Percentiles rank a stretch among this genome's conserved stretches.
These are phyloP conservation scores for Brotogeris chrysoptera DNA, from an alignment of 2,797 vertebrate genomes.

Conservation along the genomic window DNA sequence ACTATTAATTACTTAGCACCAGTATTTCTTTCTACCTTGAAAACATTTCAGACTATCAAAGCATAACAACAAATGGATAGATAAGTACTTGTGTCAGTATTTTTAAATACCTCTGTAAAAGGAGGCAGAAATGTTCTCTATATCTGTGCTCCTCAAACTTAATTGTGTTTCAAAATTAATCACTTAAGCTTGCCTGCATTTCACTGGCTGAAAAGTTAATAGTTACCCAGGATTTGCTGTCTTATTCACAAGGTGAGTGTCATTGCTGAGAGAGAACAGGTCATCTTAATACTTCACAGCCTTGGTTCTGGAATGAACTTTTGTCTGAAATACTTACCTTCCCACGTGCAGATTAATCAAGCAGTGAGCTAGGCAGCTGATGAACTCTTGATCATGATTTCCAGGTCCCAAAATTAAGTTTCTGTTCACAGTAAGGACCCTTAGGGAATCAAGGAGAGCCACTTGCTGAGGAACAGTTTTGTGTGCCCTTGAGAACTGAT, in stretches of 20 bases:
- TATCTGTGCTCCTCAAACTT: not conserved
- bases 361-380: slow-evolving; percentile 95
- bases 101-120: not conserved
- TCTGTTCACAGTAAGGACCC: slow-evolving; percentile 94
- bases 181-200: not conserved
- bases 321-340: slow-evolving; percentile 80
- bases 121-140: not conserved
- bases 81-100: not conserved
- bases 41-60: not conserved
- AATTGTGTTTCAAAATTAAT: not conserved
- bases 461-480: slow-evolving; percentile 98
- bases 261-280: not conserved
- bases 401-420: slow-evolving; percentile 95
- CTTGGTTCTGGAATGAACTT: not conserved
- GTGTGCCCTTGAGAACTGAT: slow-evolving; percentile 95
- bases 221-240: not conserved
- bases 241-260: not conserved
- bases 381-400: slow-evolving; percentile 98
- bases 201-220: not conserved
- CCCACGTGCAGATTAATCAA: slow-evolving; percentile 93
- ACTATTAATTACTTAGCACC: not conserved
- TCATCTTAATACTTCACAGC: not conserved
- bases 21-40: not conserved
- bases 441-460: slow-evolving; percentile 90
- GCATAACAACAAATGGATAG: not conserved